Base-by-base conservation (phyloP, 2,113 vertebrate species). In the Atherinomorus stipes region DNA sequence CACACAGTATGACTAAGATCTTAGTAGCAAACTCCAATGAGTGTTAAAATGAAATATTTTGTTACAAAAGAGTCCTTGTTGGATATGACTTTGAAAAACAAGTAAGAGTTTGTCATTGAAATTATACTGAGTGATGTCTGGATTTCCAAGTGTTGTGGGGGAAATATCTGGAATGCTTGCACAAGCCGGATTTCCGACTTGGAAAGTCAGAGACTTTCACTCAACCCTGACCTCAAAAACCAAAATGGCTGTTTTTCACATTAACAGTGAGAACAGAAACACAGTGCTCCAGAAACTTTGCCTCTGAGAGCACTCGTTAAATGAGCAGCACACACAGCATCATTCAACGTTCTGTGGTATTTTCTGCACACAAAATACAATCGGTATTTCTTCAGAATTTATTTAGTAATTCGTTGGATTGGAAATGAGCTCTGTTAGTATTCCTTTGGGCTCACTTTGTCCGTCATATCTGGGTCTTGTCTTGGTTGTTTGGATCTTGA, bases 1-100 rank as follows among this genome's bases (percentile, higher is more conserved):
- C 38, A n/a, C 44, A 70, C 18, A 50, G 11, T 59, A 22, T 70
- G 38, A 50, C 11, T 49, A 34, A 59, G 34, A 51, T 53, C 8
- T 31, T 44, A 3, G 12, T 8, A 23, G 56, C 42, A 47, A 57
- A 53, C n/a, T 11, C 0, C 16, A 68, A 68, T 34, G 16, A 47
- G 44, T 8, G 31, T 34, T 34, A 34, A 34, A 34, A 34, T 34
- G 31, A 9, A 34, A 34, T 34, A 34, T 34, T 34, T 7, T 34
- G 31, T 8, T 34, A 34, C 1, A 7, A 34, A 34, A 4, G 9
- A 34, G 31, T 34, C 31, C 31, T 34, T 4, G 44, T n/a, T 45
- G 16, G 19, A 45, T 34, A 34, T 34, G 7, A 5, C 4, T 34
- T 34, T 34, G 31, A 31, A 31, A 31, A 31, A 7, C 3, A 31